Base-by-base conservation (phyloP, 2,113 vertebrate genomes). In the Takifugu flavidus region DNA sequence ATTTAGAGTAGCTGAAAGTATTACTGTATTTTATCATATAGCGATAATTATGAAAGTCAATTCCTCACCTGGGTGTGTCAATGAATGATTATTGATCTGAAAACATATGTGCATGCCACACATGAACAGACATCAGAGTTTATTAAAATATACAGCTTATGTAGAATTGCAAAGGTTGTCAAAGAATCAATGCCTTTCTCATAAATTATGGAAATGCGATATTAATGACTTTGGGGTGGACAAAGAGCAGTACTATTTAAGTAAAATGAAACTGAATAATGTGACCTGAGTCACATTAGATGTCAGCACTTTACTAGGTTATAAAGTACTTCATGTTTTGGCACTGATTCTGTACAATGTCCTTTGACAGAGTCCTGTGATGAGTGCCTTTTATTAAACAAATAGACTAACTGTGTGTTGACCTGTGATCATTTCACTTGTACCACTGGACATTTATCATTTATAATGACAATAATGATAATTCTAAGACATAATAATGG, bases 341-440 rank as follows among this genome's bases (percentile, higher is more conserved):
- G 65, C 58, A 75, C 78, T 83, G 75, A 83, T 78, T 70, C 75
- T 87, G 83, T 82, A 77, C 62, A 65, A 50, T 77, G 72, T 76
- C 68, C 75, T 78, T 87, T 88, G 83, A 72, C 79, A 81, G 73
- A 52, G 80, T 70, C 58, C 72, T 87, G 82, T 85, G 86, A 82
- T 74, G 86, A 90, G 90, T 91, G 90, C 90, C 89, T 90, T 91
- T 82, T 78, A 91, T 90, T 90, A 89, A 90, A 90, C 70, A 65
- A 71, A 67, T 89, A 86, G 74, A 50, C 60, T 54, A 71, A 84
- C 65, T 53, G 45, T 64, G 62, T 52, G 62, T 65, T 72, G 63
- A 43, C 58, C 13, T 15, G 3, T 28, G 14, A 31, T 74, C 25
- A 58, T 59, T 78, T 62, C 0, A 25, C 57, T 39, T 25, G 39